Conservation (phyloP, 1,140 invertebrate genomes). For the Octopus sinensis region DNA sequence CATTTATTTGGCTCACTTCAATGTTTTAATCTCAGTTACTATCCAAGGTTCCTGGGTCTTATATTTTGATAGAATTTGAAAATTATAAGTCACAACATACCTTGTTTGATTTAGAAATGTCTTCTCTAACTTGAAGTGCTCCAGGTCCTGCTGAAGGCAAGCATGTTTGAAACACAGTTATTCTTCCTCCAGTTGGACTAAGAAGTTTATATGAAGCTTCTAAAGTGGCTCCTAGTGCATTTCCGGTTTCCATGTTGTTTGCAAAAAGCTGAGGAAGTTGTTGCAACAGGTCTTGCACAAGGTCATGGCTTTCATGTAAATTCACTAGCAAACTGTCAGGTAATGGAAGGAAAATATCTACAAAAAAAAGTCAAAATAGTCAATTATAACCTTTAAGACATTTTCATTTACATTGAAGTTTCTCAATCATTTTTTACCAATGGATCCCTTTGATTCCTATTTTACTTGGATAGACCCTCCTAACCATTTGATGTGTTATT, state of each 20-base stretch:
- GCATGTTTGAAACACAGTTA: conserved; percentile 90
- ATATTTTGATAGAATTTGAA: too few relatives aligned
- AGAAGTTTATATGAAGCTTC: conserved; percentile 84
- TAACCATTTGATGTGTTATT: too few relatives aligned
- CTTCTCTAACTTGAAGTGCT: conserved; percentile 77
- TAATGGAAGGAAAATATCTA: conserved; percentile 62
- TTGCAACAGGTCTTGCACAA: conserved; percentile 76
- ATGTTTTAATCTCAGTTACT: too few relatives aligned
- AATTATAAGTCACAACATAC: not conserved
- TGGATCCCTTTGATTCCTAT: too few relatives aligned
- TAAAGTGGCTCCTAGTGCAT: conserved; percentile 86
- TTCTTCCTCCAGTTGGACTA: conserved; percentile 86
- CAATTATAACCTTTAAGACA: not conserved
- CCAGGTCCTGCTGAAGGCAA: conserved; percentile 86
- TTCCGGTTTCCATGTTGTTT: conserved; percentile 71
- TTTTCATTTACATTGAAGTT: not conserved
- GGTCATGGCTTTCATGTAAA: conserved; percentile 76
- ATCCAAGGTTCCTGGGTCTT: too few relatives aligned
- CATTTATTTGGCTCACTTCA: too few relatives aligned
- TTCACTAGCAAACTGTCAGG: conserved; percentile 90
- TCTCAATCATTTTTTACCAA: too few relatives aligned
- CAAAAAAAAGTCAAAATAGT: conserved; percentile 12
- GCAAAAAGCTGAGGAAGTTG: conserved; percentile 78
- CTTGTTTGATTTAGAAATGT: not conserved
- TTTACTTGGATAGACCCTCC: too few relatives aligned